These are phyloP conservation scores for Glaucidium brasilianum DNA, from an alignment of 2,113 vertebrate genomes.

Conservation along the genomic window DNA sequence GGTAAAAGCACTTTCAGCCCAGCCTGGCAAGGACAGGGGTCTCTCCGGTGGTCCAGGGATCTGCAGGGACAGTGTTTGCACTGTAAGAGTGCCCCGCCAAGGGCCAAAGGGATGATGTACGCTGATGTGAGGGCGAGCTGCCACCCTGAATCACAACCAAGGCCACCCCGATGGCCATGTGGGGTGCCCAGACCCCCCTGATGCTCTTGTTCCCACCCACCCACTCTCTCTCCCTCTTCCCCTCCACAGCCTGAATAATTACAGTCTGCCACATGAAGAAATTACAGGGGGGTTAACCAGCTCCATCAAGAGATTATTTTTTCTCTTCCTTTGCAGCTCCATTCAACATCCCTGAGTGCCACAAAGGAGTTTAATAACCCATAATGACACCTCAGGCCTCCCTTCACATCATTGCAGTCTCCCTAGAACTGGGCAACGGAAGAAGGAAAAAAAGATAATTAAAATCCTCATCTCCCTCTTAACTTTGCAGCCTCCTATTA, in stretches of 20 bases:
- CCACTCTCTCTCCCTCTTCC: background rate
- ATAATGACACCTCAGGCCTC: slow-evolving; percentile 51
- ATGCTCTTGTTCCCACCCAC: background rate
- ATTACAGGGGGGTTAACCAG: slow-evolving; percentile 8
- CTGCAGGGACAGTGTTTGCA: background rate
- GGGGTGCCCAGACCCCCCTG: background rate
- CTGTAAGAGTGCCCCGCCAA: background rate
- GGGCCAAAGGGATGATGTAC: rapidly evolving
- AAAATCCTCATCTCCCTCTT: background rate
- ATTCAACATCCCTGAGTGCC: background rate
- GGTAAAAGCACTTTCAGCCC: background rate
- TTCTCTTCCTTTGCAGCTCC: background rate
- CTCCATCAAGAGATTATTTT: background rate
- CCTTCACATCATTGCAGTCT: background rate
- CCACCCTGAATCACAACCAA: background rate
- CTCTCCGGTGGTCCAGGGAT: background rate
- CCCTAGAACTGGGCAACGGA: background rate
- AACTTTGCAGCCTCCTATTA: background rate
- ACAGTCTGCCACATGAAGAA: slow-evolving; percentile 3
- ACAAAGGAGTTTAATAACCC: slow-evolving; percentile 59
- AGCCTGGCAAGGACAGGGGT: background rate
- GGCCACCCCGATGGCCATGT: background rate
- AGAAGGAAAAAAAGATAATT: background rate
- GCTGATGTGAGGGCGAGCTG: rapidly evolving
- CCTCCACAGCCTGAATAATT: background rate